These are phyloP conservation scores for Drosophila simulans DNA, from an alignment of 1,140 invertebrate species.

Conservation along the genomic window DNA sequence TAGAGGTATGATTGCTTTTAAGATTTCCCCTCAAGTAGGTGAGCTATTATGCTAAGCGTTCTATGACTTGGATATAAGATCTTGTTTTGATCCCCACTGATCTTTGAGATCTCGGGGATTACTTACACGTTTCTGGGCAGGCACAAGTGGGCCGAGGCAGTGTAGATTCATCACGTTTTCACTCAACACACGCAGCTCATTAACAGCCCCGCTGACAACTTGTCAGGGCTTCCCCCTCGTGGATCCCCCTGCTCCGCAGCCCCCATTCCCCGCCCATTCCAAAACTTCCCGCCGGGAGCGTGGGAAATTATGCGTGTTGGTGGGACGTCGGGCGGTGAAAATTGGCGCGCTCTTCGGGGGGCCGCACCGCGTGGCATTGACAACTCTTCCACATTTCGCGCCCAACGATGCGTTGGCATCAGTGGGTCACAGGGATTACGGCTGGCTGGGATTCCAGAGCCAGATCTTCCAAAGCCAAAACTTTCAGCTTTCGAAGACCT, in stretches of 20 bases:
- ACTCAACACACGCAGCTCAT: constrained; percentile 47
- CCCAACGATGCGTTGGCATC: constrained; percentile 30
- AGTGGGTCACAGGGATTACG: constrained; percentile 28
- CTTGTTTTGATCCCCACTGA: constrained; percentile 15
- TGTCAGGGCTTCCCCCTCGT: constrained; percentile 25
- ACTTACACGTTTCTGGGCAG: not conserved
- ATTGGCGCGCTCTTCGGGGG: constrained; percentile 33
- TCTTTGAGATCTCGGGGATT: constrained; percentile 8
- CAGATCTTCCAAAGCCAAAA: not conserved
- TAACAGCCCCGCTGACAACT: constrained; percentile 66
- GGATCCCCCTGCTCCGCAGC: not conserved
- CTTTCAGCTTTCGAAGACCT: not conserved
- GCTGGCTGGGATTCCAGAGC: not conserved
- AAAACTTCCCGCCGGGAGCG: constrained; percentile 39
- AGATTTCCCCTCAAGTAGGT: no score
- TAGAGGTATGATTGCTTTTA: no score
- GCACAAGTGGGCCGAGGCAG: constrained; percentile 18
- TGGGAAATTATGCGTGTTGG: constrained; percentile 54
- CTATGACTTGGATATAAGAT: not conserved
- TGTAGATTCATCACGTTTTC: constrained; percentile 13
- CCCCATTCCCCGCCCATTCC: not conserved
- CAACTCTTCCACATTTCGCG: constrained; percentile 15
- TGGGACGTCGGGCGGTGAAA: constrained; percentile 17
- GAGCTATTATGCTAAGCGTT: no score
- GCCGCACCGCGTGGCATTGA: constrained; percentile 46